Conservation (phyloP, 2,888 invertebrate species). For the Agonopterix heracliana region DNA sequence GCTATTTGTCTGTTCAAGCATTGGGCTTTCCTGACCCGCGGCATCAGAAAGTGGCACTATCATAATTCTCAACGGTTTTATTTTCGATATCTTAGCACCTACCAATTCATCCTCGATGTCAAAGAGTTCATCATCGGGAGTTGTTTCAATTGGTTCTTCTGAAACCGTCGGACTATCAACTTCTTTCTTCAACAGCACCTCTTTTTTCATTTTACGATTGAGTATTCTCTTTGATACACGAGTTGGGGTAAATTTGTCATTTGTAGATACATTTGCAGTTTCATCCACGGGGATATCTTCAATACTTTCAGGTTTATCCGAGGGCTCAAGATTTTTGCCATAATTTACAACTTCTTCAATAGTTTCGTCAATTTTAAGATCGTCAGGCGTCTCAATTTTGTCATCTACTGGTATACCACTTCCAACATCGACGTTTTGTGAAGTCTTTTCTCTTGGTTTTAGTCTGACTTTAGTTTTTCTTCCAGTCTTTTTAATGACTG, state of each 20-base stretch:
- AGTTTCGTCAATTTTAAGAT: constrained; percentile 8
- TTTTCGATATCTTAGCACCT: constrained; percentile 16
- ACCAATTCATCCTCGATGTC: constrained; percentile 35
- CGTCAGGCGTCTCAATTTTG: neutral
- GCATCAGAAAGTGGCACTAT: too few relatives aligned
- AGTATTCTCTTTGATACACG: constrained; percentile 12
- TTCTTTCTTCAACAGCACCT: neutral
- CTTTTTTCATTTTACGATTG: constrained; percentile 1
- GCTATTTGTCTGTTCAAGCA: too few relatives aligned
- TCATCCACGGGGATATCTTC: neutral
- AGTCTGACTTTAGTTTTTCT: constrained; percentile 20
- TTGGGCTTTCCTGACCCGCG: too few relatives aligned
- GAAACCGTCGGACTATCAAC: neutral
- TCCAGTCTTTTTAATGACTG: constrained; percentile 4
- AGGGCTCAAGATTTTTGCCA: constrained; percentile 7
- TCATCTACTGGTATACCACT: neutral
- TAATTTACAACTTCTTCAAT: neutral
- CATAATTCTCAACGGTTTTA: too few relatives aligned
- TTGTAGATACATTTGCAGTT: neutral
- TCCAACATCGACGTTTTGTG: neutral
- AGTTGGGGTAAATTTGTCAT: constrained; percentile 1
- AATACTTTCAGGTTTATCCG: neutral
- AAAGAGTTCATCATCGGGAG: constrained; percentile 11
- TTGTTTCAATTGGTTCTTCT: neutral
- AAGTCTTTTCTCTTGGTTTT: constrained; percentile 7